Evolutionary conservation across 2,113 vertebrate genomes (phyloP), one percentile per base, ranked within the genome.

Genomic region (Ictidomys tridecemlineatus): DNA sequence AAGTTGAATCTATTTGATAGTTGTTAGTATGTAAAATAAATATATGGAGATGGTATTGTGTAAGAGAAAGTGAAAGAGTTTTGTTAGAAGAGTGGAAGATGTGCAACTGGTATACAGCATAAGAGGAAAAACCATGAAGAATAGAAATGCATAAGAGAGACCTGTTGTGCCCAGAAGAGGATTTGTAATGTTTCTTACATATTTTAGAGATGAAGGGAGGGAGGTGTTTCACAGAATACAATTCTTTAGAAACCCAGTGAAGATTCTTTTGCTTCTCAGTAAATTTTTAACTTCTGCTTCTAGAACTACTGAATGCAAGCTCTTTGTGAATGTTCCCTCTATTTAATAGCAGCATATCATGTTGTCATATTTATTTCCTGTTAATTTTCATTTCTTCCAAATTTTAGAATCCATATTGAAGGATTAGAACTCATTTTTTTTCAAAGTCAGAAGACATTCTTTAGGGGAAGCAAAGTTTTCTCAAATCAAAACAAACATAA

Each of bases 381-480:
- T 91, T 93, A 83, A 67, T 94, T 80, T 91, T 92, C 28, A 85
- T 93, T 96, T 89, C 13, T 26, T 17, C n/a, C 84, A 89, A 89
- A 87, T 85, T 77, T 86, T 73, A 73, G 22, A 37, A 67, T 2
- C 76, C n/a, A 34, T 53, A 48, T 39, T 34, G 30, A 93, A 95
- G 39, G 39, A 73, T 34, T 53, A 56, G 22, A 83, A 63, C 11
- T 78, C 58, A 72, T 86, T 17, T 95, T 93, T 79, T 93, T 94
- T 79, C 32, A 77, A 85, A 84, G n/a, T 56, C 70, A 90, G 56
- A 72, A 72, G 48, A 87, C 28, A 96, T 65, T 88, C 45, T 93
- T n/a, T 37, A 16, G 18, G 48, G 69, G 56, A 76, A 91, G 32
- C 32, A 61, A 89, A 78, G 7, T 96, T 96, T 96, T 85, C 93